phyloP scores from a whole-genome alignment of 2,888 invertebrate species.

The Heliothis peltigera region DNA sequence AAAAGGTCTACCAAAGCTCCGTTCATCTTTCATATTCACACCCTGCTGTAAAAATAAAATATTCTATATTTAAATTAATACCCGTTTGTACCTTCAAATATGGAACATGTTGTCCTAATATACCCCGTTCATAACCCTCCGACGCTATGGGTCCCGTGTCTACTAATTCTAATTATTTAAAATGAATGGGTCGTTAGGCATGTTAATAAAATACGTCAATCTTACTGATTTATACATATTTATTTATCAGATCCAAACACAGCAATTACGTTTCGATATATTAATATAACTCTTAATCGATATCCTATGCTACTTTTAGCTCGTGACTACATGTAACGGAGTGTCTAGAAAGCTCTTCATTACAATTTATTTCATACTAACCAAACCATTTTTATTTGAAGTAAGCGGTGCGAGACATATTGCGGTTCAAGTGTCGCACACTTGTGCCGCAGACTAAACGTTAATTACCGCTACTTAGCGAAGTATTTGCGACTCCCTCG shows the following conservation, averaged over 20 bases:
- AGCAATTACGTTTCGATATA: too few species aligned
- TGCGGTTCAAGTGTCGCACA: conserved; percentile 41
- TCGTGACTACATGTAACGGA: too few species aligned
- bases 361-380: conserved; percentile 6
- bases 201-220: conserved; percentile 74
- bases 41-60: background rate
- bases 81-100: conserved; percentile 21
- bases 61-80: conserved; percentile 27
- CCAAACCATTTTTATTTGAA: conserved; percentile 40
- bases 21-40: conserved; percentile 10
- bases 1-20: conserved; percentile 13
- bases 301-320: background rate
- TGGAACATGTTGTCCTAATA: conserved; percentile 71
- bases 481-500: conserved; percentile 53
- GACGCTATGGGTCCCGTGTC: conserved; percentile 58
- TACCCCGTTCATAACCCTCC: conserved; percentile 72
- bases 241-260: background rate
- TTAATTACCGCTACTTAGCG: conserved; percentile 52
- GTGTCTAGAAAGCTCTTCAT: background rate
- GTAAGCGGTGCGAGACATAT: conserved; percentile 32
- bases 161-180: conserved; percentile 78
- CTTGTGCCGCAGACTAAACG: conserved; percentile 50
- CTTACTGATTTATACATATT: conserved; percentile 63
- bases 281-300: background rate
- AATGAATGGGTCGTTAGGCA: conserved; percentile 60